Conservation (phyloP, 1,140 invertebrate species). For the Drosophila varians region DNA sequence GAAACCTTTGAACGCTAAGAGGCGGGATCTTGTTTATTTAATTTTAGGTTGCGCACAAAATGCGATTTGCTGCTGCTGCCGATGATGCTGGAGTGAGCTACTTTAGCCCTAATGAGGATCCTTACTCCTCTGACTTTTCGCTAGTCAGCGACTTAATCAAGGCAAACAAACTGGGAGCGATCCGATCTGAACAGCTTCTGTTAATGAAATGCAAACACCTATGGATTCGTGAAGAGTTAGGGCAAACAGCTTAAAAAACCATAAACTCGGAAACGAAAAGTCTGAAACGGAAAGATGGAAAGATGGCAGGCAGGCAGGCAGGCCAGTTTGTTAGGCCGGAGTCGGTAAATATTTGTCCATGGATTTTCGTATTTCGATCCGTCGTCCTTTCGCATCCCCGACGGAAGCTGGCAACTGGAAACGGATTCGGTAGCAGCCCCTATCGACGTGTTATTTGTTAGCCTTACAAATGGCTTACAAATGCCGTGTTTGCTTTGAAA, state of each 20-base stretch:
- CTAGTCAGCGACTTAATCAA: conserved; percentile 69
- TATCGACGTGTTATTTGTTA: conserved; percentile 29
- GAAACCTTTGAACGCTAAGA: conserved; percentile 55
- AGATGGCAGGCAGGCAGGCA: background rate
- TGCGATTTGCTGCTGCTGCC: conserved; percentile 13
- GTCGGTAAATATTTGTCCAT: conserved; percentile 62
- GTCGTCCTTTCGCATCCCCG: conserved; percentile 26
- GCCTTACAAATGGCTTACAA: conserved; percentile 79
- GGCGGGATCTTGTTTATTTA: conserved; percentile 63
- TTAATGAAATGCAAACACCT: conserved; percentile 74
- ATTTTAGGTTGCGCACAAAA: conserved; percentile 70
- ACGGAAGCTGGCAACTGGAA: conserved; percentile 56
- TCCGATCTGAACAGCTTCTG: conserved; percentile 57
- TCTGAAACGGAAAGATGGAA: conserved; percentile 5
- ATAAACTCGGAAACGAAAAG: conserved; percentile 60
- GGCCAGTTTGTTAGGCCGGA: conserved; percentile 5
- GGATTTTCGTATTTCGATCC: conserved; percentile 56
- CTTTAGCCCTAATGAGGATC: conserved; percentile 63
- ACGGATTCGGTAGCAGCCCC: conserved; percentile 46
- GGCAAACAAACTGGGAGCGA: conserved; percentile 46
- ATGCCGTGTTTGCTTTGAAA: conserved; percentile 71
- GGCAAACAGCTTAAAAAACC: conserved; percentile 81
- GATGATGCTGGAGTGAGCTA: conserved; percentile 45
- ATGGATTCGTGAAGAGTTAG: conserved; percentile 66
- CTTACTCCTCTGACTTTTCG: conserved; percentile 55